Evolutionary conservation across 2,113 vertebrate genomes (phyloP).

Genomic region (Laticauda colubrina): DNA sequence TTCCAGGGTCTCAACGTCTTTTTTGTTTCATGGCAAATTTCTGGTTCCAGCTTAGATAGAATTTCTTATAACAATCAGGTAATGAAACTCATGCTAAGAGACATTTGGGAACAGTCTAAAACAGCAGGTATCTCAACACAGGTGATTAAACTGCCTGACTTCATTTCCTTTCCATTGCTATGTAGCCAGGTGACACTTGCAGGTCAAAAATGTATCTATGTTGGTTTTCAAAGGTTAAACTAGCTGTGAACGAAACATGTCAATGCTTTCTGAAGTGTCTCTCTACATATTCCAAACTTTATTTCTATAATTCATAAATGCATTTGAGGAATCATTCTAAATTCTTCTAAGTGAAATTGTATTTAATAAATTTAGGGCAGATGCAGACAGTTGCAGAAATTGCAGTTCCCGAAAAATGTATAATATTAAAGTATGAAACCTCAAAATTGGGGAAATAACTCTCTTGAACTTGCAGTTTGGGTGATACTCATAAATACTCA

Average conservation of each 20-base stretch:
- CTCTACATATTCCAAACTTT: not conserved
- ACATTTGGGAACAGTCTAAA: not conserved
- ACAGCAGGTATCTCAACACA: not conserved
- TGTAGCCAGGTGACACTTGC: not conserved
- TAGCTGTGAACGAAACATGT: not conserved
- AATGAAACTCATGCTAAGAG: not conserved
- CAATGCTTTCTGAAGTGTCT: not conserved
- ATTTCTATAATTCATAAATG: not conserved
- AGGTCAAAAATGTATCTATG: not conserved
- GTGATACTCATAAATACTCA: not conserved
- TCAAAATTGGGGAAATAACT: not conserved
- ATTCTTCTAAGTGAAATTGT: not conserved
- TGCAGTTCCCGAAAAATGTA: fast-evolving
- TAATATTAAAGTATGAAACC: not conserved
- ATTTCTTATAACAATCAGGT: not conserved
- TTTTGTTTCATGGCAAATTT: not conserved
- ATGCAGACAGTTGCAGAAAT: not conserved
- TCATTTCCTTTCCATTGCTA: not conserved
- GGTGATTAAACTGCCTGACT: not conserved
- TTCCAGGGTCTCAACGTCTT: not conserved
- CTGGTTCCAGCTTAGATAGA: not conserved
- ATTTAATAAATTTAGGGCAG: not conserved
- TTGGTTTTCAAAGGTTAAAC: not conserved
- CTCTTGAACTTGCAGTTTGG: not conserved
- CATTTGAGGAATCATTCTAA: not conserved